phyloP scores from a whole-genome alignment of 2,797 vertebrate genomes.

The Peromyscus eremicus region DNA sequence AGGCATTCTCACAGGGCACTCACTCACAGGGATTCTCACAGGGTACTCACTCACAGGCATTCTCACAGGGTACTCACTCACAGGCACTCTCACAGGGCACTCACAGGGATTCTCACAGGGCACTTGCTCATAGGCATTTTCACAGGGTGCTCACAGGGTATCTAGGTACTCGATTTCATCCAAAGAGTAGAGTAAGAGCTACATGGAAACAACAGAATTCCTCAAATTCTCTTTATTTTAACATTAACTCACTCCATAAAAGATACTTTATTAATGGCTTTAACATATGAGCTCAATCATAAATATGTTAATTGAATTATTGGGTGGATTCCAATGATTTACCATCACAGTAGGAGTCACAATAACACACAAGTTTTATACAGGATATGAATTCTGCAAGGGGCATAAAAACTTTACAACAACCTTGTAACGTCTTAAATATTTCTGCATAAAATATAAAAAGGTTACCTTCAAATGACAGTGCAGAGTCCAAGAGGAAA shows the following conservation, averaged over 20 bases:
- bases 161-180: background rate
- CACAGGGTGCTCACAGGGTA: background rate
- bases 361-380: background rate
- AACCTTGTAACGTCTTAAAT: slow-evolving; percentile 52
- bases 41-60: too few species aligned
- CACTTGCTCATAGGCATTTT: background rate
- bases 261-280: slow-evolving; percentile 32
- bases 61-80: too few species aligned
- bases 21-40: too few species aligned
- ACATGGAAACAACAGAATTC: background rate
- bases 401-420: background rate
- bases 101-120: background rate
- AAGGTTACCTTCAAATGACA: slow-evolving; percentile 73
- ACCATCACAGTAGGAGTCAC: background rate
- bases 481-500: slow-evolving; percentile 33
- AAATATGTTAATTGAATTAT: slow-evolving; percentile 2
- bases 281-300: slow-evolving; percentile 44
- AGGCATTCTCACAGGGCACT: too few species aligned
- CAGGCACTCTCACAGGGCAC: too few species aligned
- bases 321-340: slow-evolving; percentile 28
- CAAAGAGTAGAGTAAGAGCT: background rate
- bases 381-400: slow-evolving; percentile 7
- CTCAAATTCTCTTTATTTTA: slow-evolving; percentile 71
- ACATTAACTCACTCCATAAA: slow-evolving; percentile 62
- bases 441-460: slow-evolving; percentile 70